These are phyloP conservation scores for Trematocara macrostoma DNA, from an alignment of 2,113 vertebrate genomes.

Conservation along the genomic window DNA sequence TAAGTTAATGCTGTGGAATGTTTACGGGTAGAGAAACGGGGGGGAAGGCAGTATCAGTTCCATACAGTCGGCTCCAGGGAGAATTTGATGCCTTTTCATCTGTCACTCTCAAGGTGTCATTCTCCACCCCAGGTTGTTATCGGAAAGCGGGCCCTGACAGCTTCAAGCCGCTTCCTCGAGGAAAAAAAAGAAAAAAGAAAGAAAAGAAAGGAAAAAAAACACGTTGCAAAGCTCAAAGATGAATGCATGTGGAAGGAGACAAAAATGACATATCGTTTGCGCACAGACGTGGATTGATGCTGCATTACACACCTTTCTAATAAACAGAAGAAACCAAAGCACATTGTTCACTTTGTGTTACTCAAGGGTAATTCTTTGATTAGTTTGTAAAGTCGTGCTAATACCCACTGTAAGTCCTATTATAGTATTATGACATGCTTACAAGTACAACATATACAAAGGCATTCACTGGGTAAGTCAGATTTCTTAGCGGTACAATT, in stretches of 20 bases:
- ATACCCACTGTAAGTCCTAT: constrained; percentile 32
- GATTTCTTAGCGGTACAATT: neutral
- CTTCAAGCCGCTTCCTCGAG: constrained; percentile 75
- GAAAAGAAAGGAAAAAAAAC: neutral
- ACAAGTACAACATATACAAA: constrained; percentile 26
- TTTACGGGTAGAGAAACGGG: constrained; percentile 70
- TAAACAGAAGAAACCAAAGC: constrained; percentile 51
- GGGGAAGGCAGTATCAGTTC: constrained; percentile 81
- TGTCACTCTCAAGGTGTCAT: constrained; percentile 85
- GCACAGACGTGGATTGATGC: constrained; percentile 55
- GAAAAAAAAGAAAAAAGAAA: neutral
- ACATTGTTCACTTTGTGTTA: constrained; percentile 36
- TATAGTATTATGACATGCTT: neutral
- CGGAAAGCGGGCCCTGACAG: constrained; percentile 79
- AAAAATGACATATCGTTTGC: constrained; percentile 58
- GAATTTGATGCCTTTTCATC: constrained; percentile 83
- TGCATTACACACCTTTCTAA: constrained; percentile 40
- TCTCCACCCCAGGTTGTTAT: constrained; percentile 86
- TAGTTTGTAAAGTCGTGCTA: constrained; percentile 49
- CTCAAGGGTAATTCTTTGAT: constrained; percentile 54
- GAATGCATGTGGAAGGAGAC: constrained; percentile 49
- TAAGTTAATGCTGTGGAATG: constrained; percentile 83
- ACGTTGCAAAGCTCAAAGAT: constrained; percentile 43
- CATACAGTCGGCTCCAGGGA: constrained; percentile 81
- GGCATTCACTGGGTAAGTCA: neutral